phyloP scores from a whole-genome alignment of 1,140 invertebrate species.

The Adelges cooleyi region DNA sequence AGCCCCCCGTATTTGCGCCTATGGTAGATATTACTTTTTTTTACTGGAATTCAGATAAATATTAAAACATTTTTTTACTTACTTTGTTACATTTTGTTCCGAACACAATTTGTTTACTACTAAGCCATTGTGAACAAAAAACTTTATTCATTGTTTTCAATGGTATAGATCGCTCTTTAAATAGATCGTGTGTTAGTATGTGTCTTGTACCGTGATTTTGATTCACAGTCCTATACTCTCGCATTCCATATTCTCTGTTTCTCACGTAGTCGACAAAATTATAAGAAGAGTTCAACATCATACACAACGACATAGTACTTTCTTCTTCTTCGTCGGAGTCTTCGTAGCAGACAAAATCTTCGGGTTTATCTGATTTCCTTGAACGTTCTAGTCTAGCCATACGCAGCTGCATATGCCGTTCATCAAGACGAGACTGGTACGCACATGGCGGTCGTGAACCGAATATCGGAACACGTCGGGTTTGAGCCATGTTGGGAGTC shows the following conservation, averaged over 20 bases:
- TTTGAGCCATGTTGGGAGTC: slow-evolving; percentile 43
- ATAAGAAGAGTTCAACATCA: slow-evolving; percentile 63
- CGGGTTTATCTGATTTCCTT: slow-evolving; percentile 69
- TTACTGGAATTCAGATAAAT: too few relatives aligned
- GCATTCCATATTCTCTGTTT: slow-evolving; percentile 57
- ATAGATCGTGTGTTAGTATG: slow-evolving; percentile 77
- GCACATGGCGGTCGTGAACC: slow-evolving; percentile 62
- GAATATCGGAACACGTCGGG: slow-evolving; percentile 44
- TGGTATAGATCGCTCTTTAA: slow-evolving; percentile 67
- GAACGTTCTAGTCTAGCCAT: slow-evolving; percentile 52
- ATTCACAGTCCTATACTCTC: slow-evolving; percentile 59
- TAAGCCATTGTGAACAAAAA: slow-evolving; percentile 92
- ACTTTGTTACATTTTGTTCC: background rate
- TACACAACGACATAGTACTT: slow-evolving; percentile 52
- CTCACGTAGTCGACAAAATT: slow-evolving; percentile 75
- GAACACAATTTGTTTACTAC: slow-evolving; percentile 75
- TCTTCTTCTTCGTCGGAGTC: slow-evolving; percentile 75
- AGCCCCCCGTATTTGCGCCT: too few relatives aligned
- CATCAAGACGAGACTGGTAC: slow-evolving; percentile 53
- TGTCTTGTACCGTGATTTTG: slow-evolving; percentile 69
- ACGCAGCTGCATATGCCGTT: slow-evolving; percentile 53
- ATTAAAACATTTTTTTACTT: too few relatives aligned
- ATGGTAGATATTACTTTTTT: too few relatives aligned
- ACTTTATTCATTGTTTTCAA: slow-evolving; percentile 87
- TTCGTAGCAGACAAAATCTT: slow-evolving; percentile 79